phyloP scores from a whole-genome alignment of 2,888 invertebrate genomes.

The Epistrophe grossulariae region DNA sequence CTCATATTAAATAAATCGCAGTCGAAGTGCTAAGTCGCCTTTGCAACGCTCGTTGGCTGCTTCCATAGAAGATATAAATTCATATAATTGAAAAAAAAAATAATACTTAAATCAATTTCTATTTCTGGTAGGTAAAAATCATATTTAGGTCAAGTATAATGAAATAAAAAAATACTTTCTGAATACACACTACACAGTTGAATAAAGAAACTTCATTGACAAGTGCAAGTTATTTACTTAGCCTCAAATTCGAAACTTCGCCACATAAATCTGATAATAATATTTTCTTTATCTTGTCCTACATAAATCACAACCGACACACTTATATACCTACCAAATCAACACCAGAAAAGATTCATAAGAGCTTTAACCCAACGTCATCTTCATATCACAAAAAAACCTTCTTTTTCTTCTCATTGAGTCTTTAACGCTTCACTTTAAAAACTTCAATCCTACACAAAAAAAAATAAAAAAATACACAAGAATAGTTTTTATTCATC shows the following conservation, averaged over 20 bases:
- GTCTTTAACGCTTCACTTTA: not conserved
- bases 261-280: not conserved
- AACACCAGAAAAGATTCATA: not conserved
- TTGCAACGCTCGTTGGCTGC: too few species aligned
- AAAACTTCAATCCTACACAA: not conserved
- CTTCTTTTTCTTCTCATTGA: not conserved
- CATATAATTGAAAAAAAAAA: not conserved
- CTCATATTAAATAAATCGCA: too few species aligned
- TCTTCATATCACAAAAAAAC: conserved; percentile 9
- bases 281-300: conserved; percentile 19
- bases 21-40: too few species aligned
- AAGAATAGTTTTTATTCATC: conserved; percentile 20
- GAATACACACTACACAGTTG: too few species aligned
- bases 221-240: conserved; percentile 21
- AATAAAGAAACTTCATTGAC: not conserved
- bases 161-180: not conserved
- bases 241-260: not conserved
- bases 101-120: not conserved
- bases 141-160: conserved; percentile 17
- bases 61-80: too few species aligned
- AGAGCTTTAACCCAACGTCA: not conserved
- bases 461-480: not conserved
- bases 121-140: not conserved
- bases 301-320: conserved; percentile 20
- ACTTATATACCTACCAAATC: not conserved